phyloP scores from a whole-genome alignment of 2,113 vertebrate genomes.

The Stigmatopora nigra region DNA sequence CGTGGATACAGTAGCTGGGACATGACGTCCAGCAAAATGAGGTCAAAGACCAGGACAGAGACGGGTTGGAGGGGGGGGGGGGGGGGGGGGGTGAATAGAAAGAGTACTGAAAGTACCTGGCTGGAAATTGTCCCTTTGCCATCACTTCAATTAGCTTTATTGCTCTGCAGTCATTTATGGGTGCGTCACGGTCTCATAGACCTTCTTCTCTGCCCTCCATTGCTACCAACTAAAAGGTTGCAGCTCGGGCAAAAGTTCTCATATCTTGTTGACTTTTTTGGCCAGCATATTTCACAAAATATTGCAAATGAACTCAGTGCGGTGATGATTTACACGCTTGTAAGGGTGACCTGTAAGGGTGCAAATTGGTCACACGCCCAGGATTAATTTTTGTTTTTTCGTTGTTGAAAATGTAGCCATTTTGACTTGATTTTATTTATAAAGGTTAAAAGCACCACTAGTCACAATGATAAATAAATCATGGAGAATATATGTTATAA shows the following conservation, averaged over 20 bases:
- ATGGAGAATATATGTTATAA: no score
- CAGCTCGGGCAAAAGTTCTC: neutral
- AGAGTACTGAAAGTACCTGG: slow-evolving; percentile 17
- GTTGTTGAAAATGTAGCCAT: no score
- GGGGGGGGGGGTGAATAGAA: neutral
- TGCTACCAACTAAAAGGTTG: slow-evolving; percentile 15
- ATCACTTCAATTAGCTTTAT: slow-evolving; percentile 64
- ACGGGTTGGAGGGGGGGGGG: slow-evolving; percentile 6
- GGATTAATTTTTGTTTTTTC: no score
- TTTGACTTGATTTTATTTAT: no score
- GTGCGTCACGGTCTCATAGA: slow-evolving; percentile 40
- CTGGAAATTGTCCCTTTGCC: slow-evolving; percentile 58
- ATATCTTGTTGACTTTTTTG: neutral
- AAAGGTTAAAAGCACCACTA: no score
- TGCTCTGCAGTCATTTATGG: slow-evolving; percentile 57
- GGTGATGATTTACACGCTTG: neutral
- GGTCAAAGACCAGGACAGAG: slow-evolving; percentile 20
- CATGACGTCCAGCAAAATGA: slow-evolving; percentile 23
- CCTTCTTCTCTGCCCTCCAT: slow-evolving; percentile 36
- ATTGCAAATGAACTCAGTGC: neutral
- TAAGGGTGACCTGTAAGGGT: no score
- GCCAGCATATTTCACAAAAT: neutral
- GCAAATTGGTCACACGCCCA: no score
- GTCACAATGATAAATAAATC: no score
- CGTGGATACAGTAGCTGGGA: slow-evolving; percentile 9